Percentiles rank a stretch among this genome's conserved stretches.
Evolutionary conservation across 2,113 vertebrate species (phyloP).

Genomic region (Serilophus lunatus): DNA sequence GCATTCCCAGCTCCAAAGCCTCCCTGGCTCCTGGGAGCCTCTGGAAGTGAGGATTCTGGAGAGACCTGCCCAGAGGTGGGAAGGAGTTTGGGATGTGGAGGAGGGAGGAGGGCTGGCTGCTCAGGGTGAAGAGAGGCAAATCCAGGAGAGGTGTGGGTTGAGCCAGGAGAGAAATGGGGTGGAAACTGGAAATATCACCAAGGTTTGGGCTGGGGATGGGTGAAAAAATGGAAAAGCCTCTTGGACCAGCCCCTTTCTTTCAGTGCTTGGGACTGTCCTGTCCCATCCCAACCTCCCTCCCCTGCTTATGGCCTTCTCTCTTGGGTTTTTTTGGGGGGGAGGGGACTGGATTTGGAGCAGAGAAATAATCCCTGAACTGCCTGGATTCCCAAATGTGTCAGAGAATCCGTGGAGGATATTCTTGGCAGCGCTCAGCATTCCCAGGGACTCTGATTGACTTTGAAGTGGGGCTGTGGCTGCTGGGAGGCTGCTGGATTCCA

Average conservation of each 20-base stretch:
- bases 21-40: not conserved
- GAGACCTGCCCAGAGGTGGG: not conserved
- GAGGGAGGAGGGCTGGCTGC: not conserved
- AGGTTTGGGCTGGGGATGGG: not conserved
- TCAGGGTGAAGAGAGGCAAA: not conserved
- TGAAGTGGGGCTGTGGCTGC: not conserved
- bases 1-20: not conserved
- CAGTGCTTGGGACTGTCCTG: not conserved
- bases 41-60: not conserved
- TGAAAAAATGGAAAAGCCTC: not conserved
- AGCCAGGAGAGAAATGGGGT: not conserved
- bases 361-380: not conserved
- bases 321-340: too few species aligned
- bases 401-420: not conserved
- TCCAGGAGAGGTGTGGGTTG: not conserved
- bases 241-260: not conserved
- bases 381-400: not conserved
- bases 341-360: not conserved
- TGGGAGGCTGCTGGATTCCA: not conserved
- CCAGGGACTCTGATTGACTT: not conserved
- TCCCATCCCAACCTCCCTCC: fast-evolving
- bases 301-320: fast-evolving
- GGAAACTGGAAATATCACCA: not conserved
- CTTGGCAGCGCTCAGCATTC: fast-evolving
- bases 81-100: not conserved